phyloP scores from a whole-genome alignment of 1,140 invertebrate species.

The Drosophila tsacasi region DNA sequence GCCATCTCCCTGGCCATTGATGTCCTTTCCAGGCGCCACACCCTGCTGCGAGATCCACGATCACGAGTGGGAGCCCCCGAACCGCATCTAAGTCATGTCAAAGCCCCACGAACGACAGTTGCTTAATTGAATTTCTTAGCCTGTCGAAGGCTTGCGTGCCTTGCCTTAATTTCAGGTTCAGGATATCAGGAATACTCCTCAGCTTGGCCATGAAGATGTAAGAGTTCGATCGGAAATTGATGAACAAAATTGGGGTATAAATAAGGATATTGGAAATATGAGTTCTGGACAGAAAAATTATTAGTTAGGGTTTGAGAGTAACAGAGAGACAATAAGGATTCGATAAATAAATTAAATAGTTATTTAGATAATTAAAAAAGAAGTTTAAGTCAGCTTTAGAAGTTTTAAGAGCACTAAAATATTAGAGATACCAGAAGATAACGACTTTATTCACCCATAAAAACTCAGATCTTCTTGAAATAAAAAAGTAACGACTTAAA shows the following conservation, averaged over 20 bases:
- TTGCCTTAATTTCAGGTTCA: slow-evolving; percentile 22
- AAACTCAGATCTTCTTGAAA: not conserved
- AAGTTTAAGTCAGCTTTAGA: not conserved
- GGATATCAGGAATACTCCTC: slow-evolving; percentile 4
- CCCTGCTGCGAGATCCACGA: slow-evolving; percentile 62
- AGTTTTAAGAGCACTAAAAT: not conserved
- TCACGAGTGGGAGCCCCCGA: slow-evolving; percentile 57
- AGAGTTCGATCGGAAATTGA: slow-evolving; percentile 13
- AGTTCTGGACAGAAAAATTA: not conserved
- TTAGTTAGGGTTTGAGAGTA: not conserved
- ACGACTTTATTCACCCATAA: not conserved
- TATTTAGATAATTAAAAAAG: not conserved
- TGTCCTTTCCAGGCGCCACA: slow-evolving; percentile 71
- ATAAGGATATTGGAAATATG: slow-evolving; percentile 7
- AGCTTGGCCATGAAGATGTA: slow-evolving; percentile 37
- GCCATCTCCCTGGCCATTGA: slow-evolving; percentile 12
- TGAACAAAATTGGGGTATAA: slow-evolving; percentile 9
- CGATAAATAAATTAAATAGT: not conserved
- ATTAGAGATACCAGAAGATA: not conserved
- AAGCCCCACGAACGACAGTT: slow-evolving; percentile 56
- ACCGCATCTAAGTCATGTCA: slow-evolving; percentile 74
- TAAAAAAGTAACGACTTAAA: slow-evolving; percentile 4
- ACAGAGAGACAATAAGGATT: not conserved
- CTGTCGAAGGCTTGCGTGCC: slow-evolving; percentile 30
- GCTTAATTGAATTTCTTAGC: slow-evolving; percentile 69